Evolutionary conservation across 2,113 vertebrate genomes (phyloP).

Genomic region (Clarias batrachus): DNA sequence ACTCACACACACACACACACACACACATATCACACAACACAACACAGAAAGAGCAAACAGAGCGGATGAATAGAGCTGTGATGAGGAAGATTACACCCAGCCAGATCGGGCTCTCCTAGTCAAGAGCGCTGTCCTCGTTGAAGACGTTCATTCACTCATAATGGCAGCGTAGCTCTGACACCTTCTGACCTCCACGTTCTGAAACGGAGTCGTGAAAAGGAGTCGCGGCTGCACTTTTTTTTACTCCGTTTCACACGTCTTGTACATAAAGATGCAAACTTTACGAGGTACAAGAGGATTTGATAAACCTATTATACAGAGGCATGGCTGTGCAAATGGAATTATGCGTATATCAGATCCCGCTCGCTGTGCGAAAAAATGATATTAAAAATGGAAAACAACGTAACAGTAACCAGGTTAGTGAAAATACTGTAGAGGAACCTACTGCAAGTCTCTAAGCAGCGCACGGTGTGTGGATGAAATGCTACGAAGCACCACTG

Average conservation of each 20-base stretch:
- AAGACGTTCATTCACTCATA: conserved; percentile 68
- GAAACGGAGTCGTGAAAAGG: conserved; percentile 32
- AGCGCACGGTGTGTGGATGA: not conserved
- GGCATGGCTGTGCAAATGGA: not conserved
- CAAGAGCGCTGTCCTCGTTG: conserved; percentile 56
- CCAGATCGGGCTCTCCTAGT: conserved; percentile 37
- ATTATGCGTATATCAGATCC: not conserved
- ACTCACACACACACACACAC: conserved; percentile 28
- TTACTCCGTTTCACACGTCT: not conserved
- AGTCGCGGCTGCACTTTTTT: conserved; percentile 17
- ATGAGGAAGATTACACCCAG: conserved; percentile 50
- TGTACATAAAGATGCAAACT: not conserved
- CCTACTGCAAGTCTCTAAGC: not conserved
- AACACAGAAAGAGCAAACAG: conserved; percentile 41
- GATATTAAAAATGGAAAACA: not conserved
- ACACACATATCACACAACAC: conserved; percentile 8
- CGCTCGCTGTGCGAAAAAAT: not conserved
- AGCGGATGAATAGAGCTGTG: conserved; percentile 44
- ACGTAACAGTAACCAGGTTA: not conserved
- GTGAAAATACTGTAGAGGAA: not conserved
- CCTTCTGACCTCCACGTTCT: conserved; percentile 68
- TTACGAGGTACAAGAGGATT: not conserved
- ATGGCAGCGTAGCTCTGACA: conserved; percentile 68
- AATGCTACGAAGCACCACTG: not conserved
- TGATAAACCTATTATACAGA: not conserved